Percentiles rank a stretch among this genome's conserved stretches.
Conservation (phyloP, 2,888 invertebrate species). For the Eupithecia pulchellata region DNA sequence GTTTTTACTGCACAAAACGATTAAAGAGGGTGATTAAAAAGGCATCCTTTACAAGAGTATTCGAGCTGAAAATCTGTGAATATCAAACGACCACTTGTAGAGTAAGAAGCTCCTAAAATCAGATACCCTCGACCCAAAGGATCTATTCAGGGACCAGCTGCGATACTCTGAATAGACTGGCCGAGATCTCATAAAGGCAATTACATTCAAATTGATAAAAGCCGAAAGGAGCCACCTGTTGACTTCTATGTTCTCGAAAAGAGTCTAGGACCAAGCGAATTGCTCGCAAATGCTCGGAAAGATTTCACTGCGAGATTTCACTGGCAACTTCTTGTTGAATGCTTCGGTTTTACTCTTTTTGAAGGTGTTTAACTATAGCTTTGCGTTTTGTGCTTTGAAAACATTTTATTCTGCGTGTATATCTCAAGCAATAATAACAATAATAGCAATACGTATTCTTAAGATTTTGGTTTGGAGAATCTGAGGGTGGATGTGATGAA, state of each 20-base stretch:
- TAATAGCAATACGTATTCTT: slow-evolving; percentile 61
- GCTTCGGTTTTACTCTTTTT: slow-evolving; percentile 21
- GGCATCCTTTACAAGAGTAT: not conserved
- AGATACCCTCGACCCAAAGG: slow-evolving; percentile 44
- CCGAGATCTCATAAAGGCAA: slow-evolving; percentile 59
- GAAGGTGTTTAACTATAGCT: slow-evolving; percentile 19
- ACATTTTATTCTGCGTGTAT: slow-evolving; percentile 41
- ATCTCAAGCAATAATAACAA: slow-evolving; percentile 66
- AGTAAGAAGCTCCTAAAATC: slow-evolving; percentile 34
- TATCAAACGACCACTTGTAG: slow-evolving; percentile 25
- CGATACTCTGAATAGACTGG: slow-evolving; percentile 44
- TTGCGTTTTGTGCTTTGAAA: slow-evolving; percentile 16
- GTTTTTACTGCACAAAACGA: not conserved
- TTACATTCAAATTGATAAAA: slow-evolving; percentile 79
- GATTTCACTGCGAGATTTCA: slow-evolving; percentile 33
- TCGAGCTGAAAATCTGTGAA: not conserved
- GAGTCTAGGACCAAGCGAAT: slow-evolving; percentile 47
- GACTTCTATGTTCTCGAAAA: slow-evolving; percentile 70
- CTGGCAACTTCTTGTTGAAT: slow-evolving; percentile 23
- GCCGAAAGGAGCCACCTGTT: slow-evolving; percentile 72
- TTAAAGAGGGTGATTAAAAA: not conserved
- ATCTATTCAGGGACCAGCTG: slow-evolving; percentile 40
- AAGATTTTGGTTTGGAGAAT: not conserved
- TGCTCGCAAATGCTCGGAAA: slow-evolving; percentile 32
- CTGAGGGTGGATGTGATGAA: not conserved